These are phyloP conservation scores for Mongoloraphidia duomilia DNA, from an alignment of 2,888 invertebrate species.

Conservation along the genomic window DNA sequence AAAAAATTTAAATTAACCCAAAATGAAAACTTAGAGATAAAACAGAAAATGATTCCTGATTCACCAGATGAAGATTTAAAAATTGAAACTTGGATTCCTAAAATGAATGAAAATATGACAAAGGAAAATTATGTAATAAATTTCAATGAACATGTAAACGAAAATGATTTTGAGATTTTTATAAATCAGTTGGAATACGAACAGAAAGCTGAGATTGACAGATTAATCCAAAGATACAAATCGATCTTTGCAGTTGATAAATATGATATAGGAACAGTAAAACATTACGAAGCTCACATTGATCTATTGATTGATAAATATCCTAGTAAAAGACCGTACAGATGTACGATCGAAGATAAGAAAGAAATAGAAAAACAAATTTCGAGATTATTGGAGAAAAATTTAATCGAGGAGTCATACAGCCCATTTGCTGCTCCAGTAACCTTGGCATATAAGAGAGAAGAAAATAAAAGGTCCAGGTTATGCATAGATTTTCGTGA, in stretches of 20 bases:
- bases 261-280: conserved; percentile 17
- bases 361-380: conserved; percentile 11
- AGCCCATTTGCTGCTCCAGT: conserved; percentile 1
- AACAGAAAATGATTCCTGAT: too few species aligned
- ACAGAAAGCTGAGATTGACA: conserved; percentile 11
- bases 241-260: conserved; percentile 16
- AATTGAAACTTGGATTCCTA: conserved; percentile 2
- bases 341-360: conserved; percentile 11
- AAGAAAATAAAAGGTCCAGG: conserved; percentile 20
- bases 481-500: too few species aligned
- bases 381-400: too few species aligned
- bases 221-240: conserved; percentile 14
- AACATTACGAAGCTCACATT: conserved; percentile 16
- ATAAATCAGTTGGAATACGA: conserved; percentile 4
- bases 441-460: conserved; percentile 17
- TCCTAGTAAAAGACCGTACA: conserved; percentile 11
- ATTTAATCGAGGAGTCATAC: too few species aligned
- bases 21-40: conserved; percentile 13
- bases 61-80: too few species aligned
- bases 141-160: too few species aligned
- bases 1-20: conserved; percentile 13
- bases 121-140: too few species aligned
- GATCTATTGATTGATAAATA: conserved; percentile 12
- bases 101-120: conserved; percentile 5
- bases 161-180: conserved; percentile 2